Evolutionary conservation across 2,113 vertebrate genomes (phyloP).

Genomic region (Pseudorectes ferrugineus): DNA sequence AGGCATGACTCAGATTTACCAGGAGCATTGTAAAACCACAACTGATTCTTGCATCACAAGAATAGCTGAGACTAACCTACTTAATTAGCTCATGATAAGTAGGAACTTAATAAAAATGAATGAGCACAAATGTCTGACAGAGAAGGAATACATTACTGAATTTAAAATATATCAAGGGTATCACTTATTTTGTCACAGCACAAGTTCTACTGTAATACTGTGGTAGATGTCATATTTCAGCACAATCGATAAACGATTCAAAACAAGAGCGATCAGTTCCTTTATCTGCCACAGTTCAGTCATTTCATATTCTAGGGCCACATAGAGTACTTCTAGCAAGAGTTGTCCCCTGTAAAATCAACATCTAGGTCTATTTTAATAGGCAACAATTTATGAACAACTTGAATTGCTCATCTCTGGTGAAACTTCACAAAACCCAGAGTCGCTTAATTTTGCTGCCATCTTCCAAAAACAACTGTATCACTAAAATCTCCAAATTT

Average conservation of each 20-base stretch:
- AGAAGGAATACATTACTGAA: neutral
- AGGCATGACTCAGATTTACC: neutral
- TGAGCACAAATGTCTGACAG: neutral
- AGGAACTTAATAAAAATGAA: neutral
- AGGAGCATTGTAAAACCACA: neutral
- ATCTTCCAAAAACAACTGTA: neutral
- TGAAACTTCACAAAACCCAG: neutral
- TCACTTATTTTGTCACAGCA: neutral
- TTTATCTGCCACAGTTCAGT: neutral
- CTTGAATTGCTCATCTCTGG: neutral
- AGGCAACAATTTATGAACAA: neutral
- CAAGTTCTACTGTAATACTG: neutral
- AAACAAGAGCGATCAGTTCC: neutral
- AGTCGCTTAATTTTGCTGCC: neutral
- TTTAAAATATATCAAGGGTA: neutral
- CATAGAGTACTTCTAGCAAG: neutral
- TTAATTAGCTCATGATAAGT: neutral
- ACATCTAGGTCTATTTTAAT: neutral
- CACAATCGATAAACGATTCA: neutral
- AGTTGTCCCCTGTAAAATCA: neutral
- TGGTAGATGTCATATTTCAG: neutral
- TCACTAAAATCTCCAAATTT: neutral
- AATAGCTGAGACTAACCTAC: neutral
- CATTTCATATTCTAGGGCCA: neutral
- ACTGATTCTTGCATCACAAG: neutral